phyloP scores from a whole-genome alignment of 2,888 invertebrate genomes.

The Nowickia ferox region DNA sequence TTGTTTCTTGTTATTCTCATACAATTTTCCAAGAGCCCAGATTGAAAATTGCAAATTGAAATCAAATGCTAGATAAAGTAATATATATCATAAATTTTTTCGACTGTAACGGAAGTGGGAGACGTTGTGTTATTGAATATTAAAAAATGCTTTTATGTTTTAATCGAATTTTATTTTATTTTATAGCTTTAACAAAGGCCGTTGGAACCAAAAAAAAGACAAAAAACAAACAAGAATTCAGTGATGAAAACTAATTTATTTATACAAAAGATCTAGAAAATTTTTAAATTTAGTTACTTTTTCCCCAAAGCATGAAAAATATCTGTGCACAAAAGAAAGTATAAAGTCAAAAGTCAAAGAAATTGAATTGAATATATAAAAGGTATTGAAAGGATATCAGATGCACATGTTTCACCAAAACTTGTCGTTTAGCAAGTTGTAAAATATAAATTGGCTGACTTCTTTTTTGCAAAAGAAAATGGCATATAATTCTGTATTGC shows the following conservation, averaged over 20 bases:
- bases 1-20: too few species aligned
- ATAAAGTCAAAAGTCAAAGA: background rate
- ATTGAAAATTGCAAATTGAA: too few species aligned
- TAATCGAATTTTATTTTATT: conserved; percentile 61
- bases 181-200: conserved; percentile 44
- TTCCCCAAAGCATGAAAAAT: background rate
- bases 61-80: too few species aligned
- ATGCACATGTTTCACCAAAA: too few species aligned
- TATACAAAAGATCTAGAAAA: conserved; percentile 34
- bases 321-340: background rate
- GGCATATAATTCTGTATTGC: background rate
- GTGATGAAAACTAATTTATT: conserved; percentile 31
- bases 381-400: conserved; percentile 1
- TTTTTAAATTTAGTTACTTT: conserved; percentile 2
- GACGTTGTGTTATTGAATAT: conserved; percentile 31
- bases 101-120: conserved; percentile 17
- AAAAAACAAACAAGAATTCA: conserved; percentile 42
- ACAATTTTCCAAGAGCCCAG: too few species aligned
- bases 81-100: conserved; percentile 13
- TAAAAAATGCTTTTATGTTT: conserved; percentile 65
- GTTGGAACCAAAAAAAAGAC: background rate
- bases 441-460: background rate
- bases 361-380: conserved; percentile 6
- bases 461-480: too few species aligned
- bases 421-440: conserved; percentile 6